Base-by-base conservation (phyloP, 1,140 invertebrate genomes). In the Diuraphis noxia region DNA sequence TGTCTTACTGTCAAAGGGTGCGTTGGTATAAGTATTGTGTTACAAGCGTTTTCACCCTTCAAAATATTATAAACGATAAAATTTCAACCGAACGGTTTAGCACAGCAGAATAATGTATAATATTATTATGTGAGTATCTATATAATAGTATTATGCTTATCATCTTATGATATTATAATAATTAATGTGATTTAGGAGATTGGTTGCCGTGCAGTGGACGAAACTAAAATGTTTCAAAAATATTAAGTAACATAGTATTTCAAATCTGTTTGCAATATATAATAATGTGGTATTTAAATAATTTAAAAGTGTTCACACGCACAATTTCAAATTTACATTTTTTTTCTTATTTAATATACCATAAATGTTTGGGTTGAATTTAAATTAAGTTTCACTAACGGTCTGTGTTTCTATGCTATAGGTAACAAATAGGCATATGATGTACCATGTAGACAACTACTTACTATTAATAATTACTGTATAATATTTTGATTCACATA, bases 201-300 rank as follows among this genome's bases (percentile, higher is more conserved):
- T 17, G n/a, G n/a, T 63, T 63, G 56, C 3, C 56, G 0, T 1
- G 25, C 56, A 63, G 25, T 63, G 13, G 4, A 63, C 30, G 30
- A 63, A n/a, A 63, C 56, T 13, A n/a, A n/a, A 63, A 63, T 1
- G 13, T 63, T 63, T n/a, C 0, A n/a, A 46, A 63, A 63, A 63
- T 63, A 63, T 17, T 5, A n/a, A 4, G 13, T n/a, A 30, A n/a
- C 56, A n/a, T n/a, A 63, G 13, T 56, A 30, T 56, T 56, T 56
- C 30, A n/a, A 63, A n/a, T n/a, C 13, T 63, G 30, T 63, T 63
- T 17, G 23, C 30, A n/a, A n/a, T 63, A n/a, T 17, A n/a, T 30
- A 30, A 9, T 56, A 30, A 0, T 23, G 8, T 1, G 5, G 0
- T 30, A n/a, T n/a, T n/a, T 17, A 5, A 0, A 1, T n/a, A 63